Conservation (phyloP, 2,888 invertebrate genomes). For the Dasysyrphus albostriatus region DNA sequence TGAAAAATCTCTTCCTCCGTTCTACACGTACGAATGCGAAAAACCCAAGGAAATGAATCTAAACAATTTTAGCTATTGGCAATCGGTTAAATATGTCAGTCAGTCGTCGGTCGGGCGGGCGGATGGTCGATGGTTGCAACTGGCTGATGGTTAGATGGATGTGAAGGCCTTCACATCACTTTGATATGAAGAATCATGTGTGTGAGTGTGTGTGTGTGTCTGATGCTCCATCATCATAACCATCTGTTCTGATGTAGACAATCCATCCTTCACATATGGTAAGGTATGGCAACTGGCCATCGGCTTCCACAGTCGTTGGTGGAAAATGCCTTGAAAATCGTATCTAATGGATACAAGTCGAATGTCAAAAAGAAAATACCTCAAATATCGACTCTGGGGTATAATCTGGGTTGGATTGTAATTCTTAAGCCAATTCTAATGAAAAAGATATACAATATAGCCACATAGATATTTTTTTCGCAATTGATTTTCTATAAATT, state of each 20-base stretch:
- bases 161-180: conserved; percentile 67
- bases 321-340: conserved; percentile 56
- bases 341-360: conserved; percentile 61
- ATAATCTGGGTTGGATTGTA: conserved; percentile 64
- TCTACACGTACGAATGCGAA: conserved; percentile 2
- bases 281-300: conserved; percentile 54
- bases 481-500: conserved; percentile 52
- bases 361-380: conserved; percentile 49
- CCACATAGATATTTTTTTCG: conserved; percentile 39
- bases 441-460: conserved; percentile 44
- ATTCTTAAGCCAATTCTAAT: conserved; percentile 55
- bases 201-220: neutral
- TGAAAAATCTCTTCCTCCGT: conserved; percentile 38
- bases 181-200: conserved; percentile 36
- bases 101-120: conserved; percentile 20
- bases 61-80: conserved; percentile 68
- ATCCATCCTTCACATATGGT: conserved; percentile 54
- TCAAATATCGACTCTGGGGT: conserved; percentile 33
- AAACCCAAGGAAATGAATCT: conserved; percentile 69
- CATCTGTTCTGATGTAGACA: conserved; percentile 37
- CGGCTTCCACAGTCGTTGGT: neutral
- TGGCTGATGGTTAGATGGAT: conserved; percentile 19
- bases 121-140: neutral
- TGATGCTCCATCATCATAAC: conserved; percentile 14
- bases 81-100: conserved; percentile 75